Evolutionary conservation across 2,888 invertebrate genomes (phyloP), one percentile per base, ranked within the genome.

Genomic region (Thecophora atra): DNA sequence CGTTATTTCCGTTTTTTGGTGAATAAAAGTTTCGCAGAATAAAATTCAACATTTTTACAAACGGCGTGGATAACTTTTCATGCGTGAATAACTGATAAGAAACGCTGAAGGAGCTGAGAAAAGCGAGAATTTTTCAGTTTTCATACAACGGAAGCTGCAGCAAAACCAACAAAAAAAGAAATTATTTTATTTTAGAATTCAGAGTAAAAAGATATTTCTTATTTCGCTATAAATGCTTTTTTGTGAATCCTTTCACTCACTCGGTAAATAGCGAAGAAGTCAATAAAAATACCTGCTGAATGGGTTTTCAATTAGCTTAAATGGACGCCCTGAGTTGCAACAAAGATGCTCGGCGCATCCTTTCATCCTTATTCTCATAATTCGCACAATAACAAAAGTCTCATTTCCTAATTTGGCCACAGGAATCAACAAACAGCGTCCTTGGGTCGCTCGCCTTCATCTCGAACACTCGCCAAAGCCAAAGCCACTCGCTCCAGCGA

Each of bases 331-430:
- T 26, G 28, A 52, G 44, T 26, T 42, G 19, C 60, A 28, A 51
- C 15, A 71, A 51, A 51, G 42, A 58, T 58, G 66, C 76, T 75
- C 51, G 69, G 80, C 83, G 81, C 82, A 83, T 81, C 80, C 82
- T 83, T 84, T 83, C 81, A 83, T 82, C 77, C 81, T 79, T 37
- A 37, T 1, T 76, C 78, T 78, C 78, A 83, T 79, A 83, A 81
- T 81, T 81, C 81, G 78, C 77, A 79, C 80, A 80, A 82, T 81
- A 82, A 83, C 81, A 81, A 81, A 79, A 83, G 79, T 78, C 79
- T 79, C 79, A 78, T 79, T 79, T 79, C 76, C 78, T 79, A 80
- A 81, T 81, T 81, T 82, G 76, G 78, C 78, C 78, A 76, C 74
- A 72, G 73, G 74, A 76, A 76, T 74, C 76, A 77, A 79, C 79